Conservation (phyloP, 2,888 invertebrate species). For the Campopleginae sp. region DNA sequence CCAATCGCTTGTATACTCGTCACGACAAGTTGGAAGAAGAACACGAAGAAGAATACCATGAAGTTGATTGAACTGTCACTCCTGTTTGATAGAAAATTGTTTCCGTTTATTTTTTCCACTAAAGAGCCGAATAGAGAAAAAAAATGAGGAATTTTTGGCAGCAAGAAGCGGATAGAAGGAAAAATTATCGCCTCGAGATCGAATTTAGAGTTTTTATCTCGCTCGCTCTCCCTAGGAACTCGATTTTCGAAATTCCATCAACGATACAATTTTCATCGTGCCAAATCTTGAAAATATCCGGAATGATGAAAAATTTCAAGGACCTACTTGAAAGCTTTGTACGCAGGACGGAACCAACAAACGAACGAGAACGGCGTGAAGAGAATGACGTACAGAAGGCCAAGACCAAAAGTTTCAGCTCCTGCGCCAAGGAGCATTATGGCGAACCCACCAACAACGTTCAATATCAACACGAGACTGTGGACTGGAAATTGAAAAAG, state of each 20-base stretch:
- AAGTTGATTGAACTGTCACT: slow-evolving; percentile 99
- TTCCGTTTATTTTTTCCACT: too few species aligned
- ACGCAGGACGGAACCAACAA: slow-evolving; percentile 99
- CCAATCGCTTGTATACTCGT: slow-evolving; percentile 96
- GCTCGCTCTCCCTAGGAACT: too few species aligned
- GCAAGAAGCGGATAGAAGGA: too few species aligned
- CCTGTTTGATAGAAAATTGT: slow-evolving; percentile 84
- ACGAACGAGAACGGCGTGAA: slow-evolving; percentile 99
- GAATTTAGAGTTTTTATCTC: too few species aligned
- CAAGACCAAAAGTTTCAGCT: slow-evolving; percentile 92
- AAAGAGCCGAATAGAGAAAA: too few species aligned
- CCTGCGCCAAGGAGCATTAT: slow-evolving; percentile 88
- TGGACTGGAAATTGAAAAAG: slow-evolving; percentile 90
- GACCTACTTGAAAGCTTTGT: slow-evolving; percentile 96
- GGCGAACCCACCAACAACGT: slow-evolving; percentile 94
- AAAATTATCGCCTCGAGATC: too few species aligned
- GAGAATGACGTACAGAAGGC: slow-evolving; percentile 94
- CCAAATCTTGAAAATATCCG: neutral
- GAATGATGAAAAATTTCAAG: neutral
- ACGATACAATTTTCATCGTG: slow-evolving; percentile 31
- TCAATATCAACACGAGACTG: slow-evolving; percentile 92
- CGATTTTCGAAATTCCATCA: too few species aligned
- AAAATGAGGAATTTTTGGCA: too few species aligned
- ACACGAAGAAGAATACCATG: slow-evolving; percentile 99
- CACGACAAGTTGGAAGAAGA: slow-evolving; percentile 97